phyloP scores from a whole-genome alignment of 2,888 invertebrate species.

The Drosophila falleni region DNA sequence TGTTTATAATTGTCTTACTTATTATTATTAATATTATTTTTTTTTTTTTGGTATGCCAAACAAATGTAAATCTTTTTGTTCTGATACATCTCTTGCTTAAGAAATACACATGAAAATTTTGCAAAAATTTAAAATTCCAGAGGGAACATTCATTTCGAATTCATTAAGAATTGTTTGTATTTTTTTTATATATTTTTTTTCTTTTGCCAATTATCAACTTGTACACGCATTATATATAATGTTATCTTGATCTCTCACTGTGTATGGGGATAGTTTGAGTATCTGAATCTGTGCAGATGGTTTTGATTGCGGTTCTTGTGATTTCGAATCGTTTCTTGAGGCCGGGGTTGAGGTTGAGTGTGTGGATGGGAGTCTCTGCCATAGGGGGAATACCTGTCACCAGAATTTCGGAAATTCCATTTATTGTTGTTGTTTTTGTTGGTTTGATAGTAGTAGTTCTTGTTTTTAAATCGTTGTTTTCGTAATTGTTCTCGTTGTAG shows the following conservation, averaged over 20 bases:
- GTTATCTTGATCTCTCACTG: slow-evolving; percentile 77
- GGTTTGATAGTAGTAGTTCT: slow-evolving; percentile 24
- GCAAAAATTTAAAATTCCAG: slow-evolving; percentile 1
- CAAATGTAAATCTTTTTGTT: slow-evolving; percentile 17
- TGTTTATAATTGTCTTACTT: neutral
- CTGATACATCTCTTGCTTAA: slow-evolving; percentile 16
- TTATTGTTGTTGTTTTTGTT: slow-evolving; percentile 28
- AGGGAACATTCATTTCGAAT: slow-evolving; percentile 21
- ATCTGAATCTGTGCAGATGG: slow-evolving; percentile 29
- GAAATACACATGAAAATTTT: slow-evolving; percentile 5
- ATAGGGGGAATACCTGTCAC: slow-evolving; percentile 50
- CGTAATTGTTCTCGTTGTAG: slow-evolving; percentile 24
- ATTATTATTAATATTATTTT: slow-evolving; percentile 1
- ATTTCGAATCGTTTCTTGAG: slow-evolving; percentile 35
- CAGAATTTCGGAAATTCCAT: slow-evolving; percentile 52
- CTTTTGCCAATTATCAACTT: slow-evolving; percentile 68
- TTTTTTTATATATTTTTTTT: slow-evolving; percentile 37
- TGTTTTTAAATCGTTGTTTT: slow-evolving; percentile 22
- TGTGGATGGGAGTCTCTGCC: slow-evolving; percentile 38
- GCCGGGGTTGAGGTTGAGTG: slow-evolving; percentile 37
- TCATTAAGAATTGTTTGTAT: slow-evolving; percentile 21
- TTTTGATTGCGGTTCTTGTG: slow-evolving; percentile 38
- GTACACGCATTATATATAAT: slow-evolving; percentile 85
- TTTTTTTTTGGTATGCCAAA: slow-evolving; percentile 21
- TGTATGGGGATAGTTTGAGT: slow-evolving; percentile 23